A percentile compares a stretch with the other conserved stretches of the same genome.
These are phyloP conservation scores for Clostera curtula DNA, from an alignment of 2,888 invertebrate genomes.

Conservation along the genomic window DNA sequence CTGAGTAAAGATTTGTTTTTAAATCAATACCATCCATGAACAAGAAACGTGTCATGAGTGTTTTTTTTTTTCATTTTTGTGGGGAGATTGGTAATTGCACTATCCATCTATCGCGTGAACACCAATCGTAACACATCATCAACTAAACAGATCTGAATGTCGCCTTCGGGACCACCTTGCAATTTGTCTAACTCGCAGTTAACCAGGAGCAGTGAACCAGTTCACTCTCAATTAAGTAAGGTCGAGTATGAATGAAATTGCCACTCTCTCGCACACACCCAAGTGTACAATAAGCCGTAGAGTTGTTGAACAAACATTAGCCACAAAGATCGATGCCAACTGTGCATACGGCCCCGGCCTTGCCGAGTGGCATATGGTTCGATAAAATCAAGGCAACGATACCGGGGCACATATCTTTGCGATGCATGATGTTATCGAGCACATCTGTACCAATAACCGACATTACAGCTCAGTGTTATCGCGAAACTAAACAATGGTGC, in stretches of 20 bases:
- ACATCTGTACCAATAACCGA: constrained; percentile 37
- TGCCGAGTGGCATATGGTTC: constrained; percentile 17
- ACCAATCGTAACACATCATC: too few relatives aligned
- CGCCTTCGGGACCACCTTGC: too few relatives aligned
- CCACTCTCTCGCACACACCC: constrained; percentile 32
- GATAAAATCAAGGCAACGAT: constrained; percentile 16
- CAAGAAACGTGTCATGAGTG: too few relatives aligned
- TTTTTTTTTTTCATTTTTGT: too few relatives aligned
- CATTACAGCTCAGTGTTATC: constrained; percentile 38
- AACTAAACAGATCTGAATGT: too few relatives aligned
- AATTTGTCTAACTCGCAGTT: too few relatives aligned
- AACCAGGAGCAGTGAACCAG: constrained; percentile 3
- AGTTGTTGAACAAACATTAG: constrained; percentile 36
- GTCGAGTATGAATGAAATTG: constrained; percentile 17
- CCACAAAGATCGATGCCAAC: constrained; percentile 34
- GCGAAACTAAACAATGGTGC: constrained; percentile 35
- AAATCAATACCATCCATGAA: too few relatives aligned
- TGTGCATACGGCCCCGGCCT: constrained; percentile 16
- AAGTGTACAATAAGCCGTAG: constrained; percentile 34
- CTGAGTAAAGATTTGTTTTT: too few relatives aligned
- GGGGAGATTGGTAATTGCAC: constrained; percentile 1
- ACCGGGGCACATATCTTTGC: constrained; percentile 31
- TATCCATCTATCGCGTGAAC: background rate
- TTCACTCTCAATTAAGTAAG: constrained; percentile 6
- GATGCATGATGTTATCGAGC: constrained; percentile 46